Evolutionary conservation across 2,797 vertebrate genomes (phyloP), one percentile per base, ranked within the genome.

Genomic region (Siniperca scherzeri): DNA sequence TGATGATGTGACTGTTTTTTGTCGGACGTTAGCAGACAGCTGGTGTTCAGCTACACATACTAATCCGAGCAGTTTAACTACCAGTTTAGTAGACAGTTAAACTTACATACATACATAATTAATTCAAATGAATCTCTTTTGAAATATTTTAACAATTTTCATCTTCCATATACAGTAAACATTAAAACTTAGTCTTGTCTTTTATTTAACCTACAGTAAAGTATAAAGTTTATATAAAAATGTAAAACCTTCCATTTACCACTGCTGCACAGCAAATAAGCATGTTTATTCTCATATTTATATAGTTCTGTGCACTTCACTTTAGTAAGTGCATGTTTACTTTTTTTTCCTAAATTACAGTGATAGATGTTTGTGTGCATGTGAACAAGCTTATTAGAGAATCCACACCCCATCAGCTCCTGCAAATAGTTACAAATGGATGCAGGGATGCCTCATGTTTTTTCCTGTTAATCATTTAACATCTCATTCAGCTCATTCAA

Each of bases 381-480:
- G 48, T 81, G 74, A 81, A 83, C 82, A 72, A 73, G 77, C 86
- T 80, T 83, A 83, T 91, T 86, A 89, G 69, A 61, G 38, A 78
- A 78, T 81, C 73, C 81, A 88, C 82, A 90, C 67, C 64, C 74
- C 80, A 84, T 85, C 86, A 88, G 69, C 70, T 84, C 64, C 59
- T 17, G 77, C 75, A 91, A 85, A 91, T 82, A 77, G 87, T 74
- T 78, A 84, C 82, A 90, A 87, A 89, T 88, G 78, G 83, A 84
- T 82, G 61, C 30, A 61, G 70, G 13, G 56, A 82, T 42, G 69
- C 57, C 40, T 82, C 33, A 19, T 66, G 36, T 80, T 82, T 30
- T 66, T 75, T 30, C 57, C 50, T 53, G 64, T 75, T 80, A 70
- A 76, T 80, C 76, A 82, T 81, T 84, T 84, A 83, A 81, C 79